Base-by-base conservation (phyloP, 2,888 invertebrate species). In the Conchocele bisecta region DNA sequence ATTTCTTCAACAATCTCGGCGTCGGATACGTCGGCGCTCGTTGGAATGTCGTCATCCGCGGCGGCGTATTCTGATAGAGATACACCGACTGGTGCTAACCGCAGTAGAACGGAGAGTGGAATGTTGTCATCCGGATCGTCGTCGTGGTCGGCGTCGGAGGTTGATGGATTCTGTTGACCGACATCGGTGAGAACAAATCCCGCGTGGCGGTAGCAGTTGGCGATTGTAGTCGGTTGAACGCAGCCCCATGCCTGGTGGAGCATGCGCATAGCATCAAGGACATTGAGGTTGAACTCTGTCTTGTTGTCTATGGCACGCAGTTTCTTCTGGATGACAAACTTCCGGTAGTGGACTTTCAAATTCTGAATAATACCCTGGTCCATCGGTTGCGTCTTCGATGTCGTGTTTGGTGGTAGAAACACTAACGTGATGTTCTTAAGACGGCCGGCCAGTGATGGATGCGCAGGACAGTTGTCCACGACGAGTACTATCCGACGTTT, bases 341-440 rank as follows among this genome's bases (percentile, higher is more conserved):
- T 75, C 35, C 81, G 61, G 67, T 76, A 81, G 33, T 76, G 60
- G 6, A 56, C 44, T 41, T 76, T 74, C 4, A 81, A 57, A 39
- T 68, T 67, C n/a, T 77, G 58, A 13, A 82, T 82, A 20, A 86
- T 70, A 0, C 82, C 82, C 46, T 80, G 76, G 57, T 82, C 79
- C 78, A 83, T 80, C 3, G 85, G 84, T 42, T 85, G 84, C 0
- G 65, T 69, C 13, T 72, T 58, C 33, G 50, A 56, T 24, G 81
- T 83, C 9, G 80, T 81, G 50, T 83, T 81, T 11, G 82, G 75
- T n/a, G 82, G 82, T n/a, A 83, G 75, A 48, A 81, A 84, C 11
- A 81, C 44, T 9, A 83, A 50, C 28, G 54, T 56, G 4, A 78
- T 56, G 9, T 57, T 54, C 50, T 66, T 68, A 22, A 83, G 50